Base-by-base conservation (phyloP, 1,140 invertebrate species). In the Camponotus floridanus region DNA sequence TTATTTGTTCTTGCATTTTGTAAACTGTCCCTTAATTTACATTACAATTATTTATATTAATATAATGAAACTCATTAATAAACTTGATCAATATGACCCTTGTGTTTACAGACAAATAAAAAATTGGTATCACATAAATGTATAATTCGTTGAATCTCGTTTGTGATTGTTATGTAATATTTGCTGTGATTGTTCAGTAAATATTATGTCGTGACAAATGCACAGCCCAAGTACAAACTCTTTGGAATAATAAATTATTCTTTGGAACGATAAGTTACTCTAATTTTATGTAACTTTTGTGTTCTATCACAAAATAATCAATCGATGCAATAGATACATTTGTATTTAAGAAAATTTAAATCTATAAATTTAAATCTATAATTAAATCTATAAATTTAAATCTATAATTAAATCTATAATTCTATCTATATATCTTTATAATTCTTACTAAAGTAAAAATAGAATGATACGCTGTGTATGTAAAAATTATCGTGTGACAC, bases 221-320 rank as follows among this genome's bases (percentile, higher is more conserved):
- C 78, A 81, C 67, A 71, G 78, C 78, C 51, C 64, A 39, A 61
- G 18, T 71, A 71, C 51, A 81, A 71, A 81, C 13, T 80, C 67
- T 81, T 81, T 81, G 51, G 51, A 59, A 81, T 59, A 42, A 81
- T 61, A 71, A 81, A 21, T 36, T 81, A 73, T 8, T 80, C 67
- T 81, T 81, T 81, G 51, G 51, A 59, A 81, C 45, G 33, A 81
- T 61, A 71, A 81, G 36, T 36, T 81, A 70, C 36, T 5, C 67
- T 81, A 61, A 11, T 3, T 61, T 81, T 61, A 68, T n/a, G 13
- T 55, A 55, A 68, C 51, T 45, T 45, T 45, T 45, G 13, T 42
- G 21, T 71, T 36, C 13, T 48, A 11, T 39, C 26, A 11, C 33
- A 45, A 59, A 81, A 57, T 57, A 8, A 57, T 55, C 31, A 21